Percentiles rank a stretch among this genome's conserved stretches.
phyloP scores from a whole-genome alignment of 2,113 vertebrate genomes.

The Solea solea region DNA sequence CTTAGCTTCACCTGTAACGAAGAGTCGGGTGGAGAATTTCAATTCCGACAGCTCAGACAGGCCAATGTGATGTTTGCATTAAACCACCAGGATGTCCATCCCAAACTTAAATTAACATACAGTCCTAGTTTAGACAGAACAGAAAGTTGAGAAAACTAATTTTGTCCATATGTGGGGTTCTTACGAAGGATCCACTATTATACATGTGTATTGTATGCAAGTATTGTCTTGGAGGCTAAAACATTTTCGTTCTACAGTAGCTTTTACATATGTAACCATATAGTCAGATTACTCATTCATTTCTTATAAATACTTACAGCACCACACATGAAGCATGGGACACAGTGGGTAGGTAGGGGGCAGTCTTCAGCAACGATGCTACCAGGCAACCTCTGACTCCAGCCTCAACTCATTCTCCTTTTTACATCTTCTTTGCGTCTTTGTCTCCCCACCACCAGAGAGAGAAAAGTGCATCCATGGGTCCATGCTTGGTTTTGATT shows the following conservation, averaged over 20 bases:
- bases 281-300: conserved; percentile 60
- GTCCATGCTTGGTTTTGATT: conserved; percentile 63
- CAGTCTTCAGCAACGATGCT: conserved; percentile 72
- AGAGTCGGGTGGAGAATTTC: too few species aligned
- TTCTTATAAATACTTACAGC: conserved; percentile 77
- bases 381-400: conserved; percentile 70
- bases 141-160: too few species aligned
- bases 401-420: conserved; percentile 73
- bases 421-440: conserved; percentile 50
- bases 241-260: background rate
- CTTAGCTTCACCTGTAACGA: too few species aligned
- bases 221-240: background rate
- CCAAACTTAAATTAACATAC: too few species aligned
- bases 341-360: conserved; percentile 77
- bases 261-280: conserved; percentile 42
- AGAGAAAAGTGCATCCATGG: conserved; percentile 67
- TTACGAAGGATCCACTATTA: too few species aligned
- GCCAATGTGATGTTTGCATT: too few species aligned
- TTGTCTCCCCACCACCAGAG: conserved; percentile 70
- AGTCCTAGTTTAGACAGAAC: too few species aligned
- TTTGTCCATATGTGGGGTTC: too few species aligned
- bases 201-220: too few species aligned
- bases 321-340: conserved; percentile 75
- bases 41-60: too few species aligned
- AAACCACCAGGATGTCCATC: too few species aligned